Conservation (phyloP, 92 coral and sea anemone genomes). For the Phenganax marumi region DNA sequence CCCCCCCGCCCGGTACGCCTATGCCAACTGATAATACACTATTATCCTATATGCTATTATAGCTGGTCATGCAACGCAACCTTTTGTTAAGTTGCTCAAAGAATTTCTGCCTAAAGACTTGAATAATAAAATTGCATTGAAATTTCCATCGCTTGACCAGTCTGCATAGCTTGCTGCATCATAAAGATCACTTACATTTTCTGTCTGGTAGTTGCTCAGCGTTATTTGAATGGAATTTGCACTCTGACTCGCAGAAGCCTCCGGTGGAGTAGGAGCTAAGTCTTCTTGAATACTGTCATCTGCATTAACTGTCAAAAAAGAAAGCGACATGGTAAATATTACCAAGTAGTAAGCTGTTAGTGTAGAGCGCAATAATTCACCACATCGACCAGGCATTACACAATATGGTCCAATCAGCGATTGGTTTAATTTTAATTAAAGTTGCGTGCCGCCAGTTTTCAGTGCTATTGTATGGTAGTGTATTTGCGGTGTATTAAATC, state of each 20-base stretch:
- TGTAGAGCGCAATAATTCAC: background rate
- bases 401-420: no score
- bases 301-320: background rate
- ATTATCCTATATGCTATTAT: no score
- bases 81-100: no score
- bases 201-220: background rate
- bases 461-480: no score
- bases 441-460: no score
- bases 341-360: background rate
- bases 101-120: no score
- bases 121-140: background rate
- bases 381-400: background rate
- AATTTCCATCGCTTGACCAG: background rate
- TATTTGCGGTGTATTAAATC: no score
- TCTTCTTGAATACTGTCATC: background rate
- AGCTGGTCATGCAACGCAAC: no score
- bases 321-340: background rate
- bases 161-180: background rate
- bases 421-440: no score
- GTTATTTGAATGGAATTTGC: slow-evolving; percentile 23
- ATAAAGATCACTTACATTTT: slow-evolving; percentile 1
- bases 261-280: slow-evolving; percentile 8
- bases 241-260: background rate
- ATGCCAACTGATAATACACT: no score
- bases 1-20: no score